Evolutionary conservation across 2,888 invertebrate species (phyloP).

Genomic region (Polylopha cassiicola): DNA sequence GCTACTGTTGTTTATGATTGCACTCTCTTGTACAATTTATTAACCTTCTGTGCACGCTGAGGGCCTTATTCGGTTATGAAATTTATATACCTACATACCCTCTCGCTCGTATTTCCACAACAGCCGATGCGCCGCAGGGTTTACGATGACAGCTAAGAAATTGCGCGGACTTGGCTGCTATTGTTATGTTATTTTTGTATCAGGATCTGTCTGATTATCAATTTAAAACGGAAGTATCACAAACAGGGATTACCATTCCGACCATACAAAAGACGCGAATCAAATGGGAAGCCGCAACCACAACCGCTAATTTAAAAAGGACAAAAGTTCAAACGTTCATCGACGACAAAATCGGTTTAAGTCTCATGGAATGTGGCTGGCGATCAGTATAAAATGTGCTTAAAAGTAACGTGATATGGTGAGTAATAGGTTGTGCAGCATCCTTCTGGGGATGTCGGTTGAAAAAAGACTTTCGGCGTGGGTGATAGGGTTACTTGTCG

Average conservation of each 20-base stretch:
- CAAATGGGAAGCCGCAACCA: constrained; percentile 52
- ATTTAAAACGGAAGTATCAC: constrained; percentile 10
- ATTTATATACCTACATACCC: too few species aligned
- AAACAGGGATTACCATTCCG: constrained; percentile 13
- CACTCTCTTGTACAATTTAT: constrained; percentile 58
- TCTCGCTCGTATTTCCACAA: constrained; percentile 12
- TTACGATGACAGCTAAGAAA: constrained; percentile 17
- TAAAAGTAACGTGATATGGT: constrained; percentile 62
- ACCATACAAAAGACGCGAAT: constrained; percentile 29
- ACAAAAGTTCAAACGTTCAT: constrained; percentile 70
- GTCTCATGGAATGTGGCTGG: constrained; percentile 50
- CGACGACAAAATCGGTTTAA: constrained; percentile 57
- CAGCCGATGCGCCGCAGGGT: constrained; percentile 12
- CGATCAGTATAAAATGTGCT: constrained; percentile 58
- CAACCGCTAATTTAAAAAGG: constrained; percentile 70
- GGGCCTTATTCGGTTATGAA: constrained; percentile 21
- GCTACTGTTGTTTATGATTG: constrained; percentile 60
- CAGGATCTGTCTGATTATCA: constrained; percentile 16
- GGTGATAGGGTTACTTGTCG: constrained; percentile 49
- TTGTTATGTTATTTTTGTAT: constrained; percentile 9
- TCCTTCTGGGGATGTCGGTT: constrained; percentile 32
- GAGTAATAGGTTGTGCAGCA: constrained; percentile 54
- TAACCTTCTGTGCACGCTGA: constrained; percentile 45
- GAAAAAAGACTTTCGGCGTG: constrained; percentile 43
- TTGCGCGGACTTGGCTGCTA: constrained; percentile 15